Evolutionary conservation across 1,140 invertebrate genomes (phyloP).

Genomic region (Drusus annulatus): DNA sequence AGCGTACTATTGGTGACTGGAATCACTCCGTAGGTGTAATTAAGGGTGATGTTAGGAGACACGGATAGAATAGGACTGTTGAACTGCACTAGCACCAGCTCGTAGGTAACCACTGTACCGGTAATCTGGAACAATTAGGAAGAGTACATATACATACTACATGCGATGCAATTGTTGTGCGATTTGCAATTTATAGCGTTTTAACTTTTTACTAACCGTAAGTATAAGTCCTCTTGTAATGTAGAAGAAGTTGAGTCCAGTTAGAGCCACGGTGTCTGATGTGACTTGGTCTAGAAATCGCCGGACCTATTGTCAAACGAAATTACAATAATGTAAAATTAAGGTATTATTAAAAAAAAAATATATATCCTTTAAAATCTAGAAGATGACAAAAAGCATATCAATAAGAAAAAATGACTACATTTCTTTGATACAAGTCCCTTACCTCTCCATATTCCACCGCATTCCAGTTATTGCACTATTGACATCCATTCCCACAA

Average conservation of each 20-base stretch:
- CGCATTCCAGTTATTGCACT: too few relatives aligned
- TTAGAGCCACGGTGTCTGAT: constrained; percentile 74
- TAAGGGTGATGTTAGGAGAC: constrained; percentile 52
- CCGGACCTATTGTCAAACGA: too few relatives aligned
- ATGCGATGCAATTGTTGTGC: background rate
- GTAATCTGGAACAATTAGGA: constrained; percentile 61
- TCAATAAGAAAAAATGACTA: too few relatives aligned
- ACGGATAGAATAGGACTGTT: constrained; percentile 34
- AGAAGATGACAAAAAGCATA: too few relatives aligned
- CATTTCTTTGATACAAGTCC: too few relatives aligned
- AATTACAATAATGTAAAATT: too few relatives aligned
- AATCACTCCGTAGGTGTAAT: constrained; percentile 36
- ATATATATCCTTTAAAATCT: too few relatives aligned
- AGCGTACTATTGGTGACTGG: too few relatives aligned
- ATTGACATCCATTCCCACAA: too few relatives aligned
- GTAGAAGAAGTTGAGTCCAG: constrained; percentile 77
- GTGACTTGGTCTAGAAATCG: constrained; percentile 62
- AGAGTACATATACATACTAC: background rate
- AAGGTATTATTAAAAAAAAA: too few relatives aligned
- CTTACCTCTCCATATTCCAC: too few relatives aligned
- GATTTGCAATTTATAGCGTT: background rate
- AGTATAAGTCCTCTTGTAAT: constrained; percentile 75
- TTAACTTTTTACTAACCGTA: constrained; percentile 68
- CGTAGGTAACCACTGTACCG: constrained; percentile 78
- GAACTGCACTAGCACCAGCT: constrained; percentile 64